Evolutionary conservation across 2,113 vertebrate species (phyloP), one percentile per base, ranked within the genome.

Genomic region (Chrysochloris asiatica): DNA sequence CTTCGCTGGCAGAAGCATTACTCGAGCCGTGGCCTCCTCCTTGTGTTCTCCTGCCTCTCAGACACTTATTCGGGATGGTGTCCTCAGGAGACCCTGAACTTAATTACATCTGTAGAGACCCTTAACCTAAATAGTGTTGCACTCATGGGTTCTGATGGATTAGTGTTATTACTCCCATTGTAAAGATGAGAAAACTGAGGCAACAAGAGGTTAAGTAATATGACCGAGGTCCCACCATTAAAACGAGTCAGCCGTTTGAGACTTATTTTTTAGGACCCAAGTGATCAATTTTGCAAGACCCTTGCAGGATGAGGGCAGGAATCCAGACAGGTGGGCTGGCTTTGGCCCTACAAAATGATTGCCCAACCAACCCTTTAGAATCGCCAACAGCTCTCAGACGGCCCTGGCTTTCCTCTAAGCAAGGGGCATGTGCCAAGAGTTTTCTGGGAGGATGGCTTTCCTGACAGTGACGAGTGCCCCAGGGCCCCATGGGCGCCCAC

Each of bases 1-100:
- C 50, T 76, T 0, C 8, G 47, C 47, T 4, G n/a, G n/a, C n/a
- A 9, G 67, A 19, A 0, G 1, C 4, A 1, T 1, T 0, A 0
- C 21, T 16, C 38, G 0, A n/a, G n/a, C n/a, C n/a, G n/a, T n/a
- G n/a, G 0, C 28, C 16, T 9, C 54, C 13, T 14, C 30, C 0
- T 36, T 0, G 6, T 4, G 24, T 17, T 6, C 47, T 5, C 12
- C 19, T n/a, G n/a, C n/a, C n/a, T n/a, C 22, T 45, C 9, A 12
- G 22, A 19, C 6, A 10, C 65, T 17, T 4, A 41, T 52, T 56
- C 3, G n/a, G n/a, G n/a, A n/a, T n/a, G n/a, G n/a, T n/a, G n/a
- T n/a, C n/a, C n/a, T n/a, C n/a, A n/a, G n/a, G n/a, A n/a, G n/a
- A n/a, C n/a, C n/a, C n/a, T n/a, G n/a, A n/a, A n/a, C n/a, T n/a